Conservation (phyloP, 2,113 vertebrate genomes). For the Rhineura floridana region DNA sequence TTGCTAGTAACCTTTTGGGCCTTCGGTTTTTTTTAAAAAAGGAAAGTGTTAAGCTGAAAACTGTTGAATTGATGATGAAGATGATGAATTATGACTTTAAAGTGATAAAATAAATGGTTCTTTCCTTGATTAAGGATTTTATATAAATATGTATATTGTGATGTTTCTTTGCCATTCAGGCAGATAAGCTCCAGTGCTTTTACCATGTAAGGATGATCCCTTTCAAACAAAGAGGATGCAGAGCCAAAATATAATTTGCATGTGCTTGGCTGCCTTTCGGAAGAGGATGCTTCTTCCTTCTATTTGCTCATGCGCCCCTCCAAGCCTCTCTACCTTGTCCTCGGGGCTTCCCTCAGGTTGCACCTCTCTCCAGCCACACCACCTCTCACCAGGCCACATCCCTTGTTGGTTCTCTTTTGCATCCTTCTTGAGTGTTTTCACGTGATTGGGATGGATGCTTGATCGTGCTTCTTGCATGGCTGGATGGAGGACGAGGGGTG, state of each 20-base stretch:
- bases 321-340: no score
- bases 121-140: slow-evolving; percentile 72
- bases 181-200: not conserved
- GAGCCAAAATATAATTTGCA: not conserved
- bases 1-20: slow-evolving; percentile 86
- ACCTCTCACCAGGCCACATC: no score
- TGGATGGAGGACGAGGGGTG: no score
- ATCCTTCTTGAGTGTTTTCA: no score
- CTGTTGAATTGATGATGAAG: slow-evolving; percentile 85
- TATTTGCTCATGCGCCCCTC: no score
- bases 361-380: no score
- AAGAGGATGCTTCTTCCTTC: no score
- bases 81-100: slow-evolving; percentile 79
- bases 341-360: no score
- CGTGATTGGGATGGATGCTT: no score
- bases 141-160: not conserved
- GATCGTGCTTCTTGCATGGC: no score
- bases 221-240: not conserved
- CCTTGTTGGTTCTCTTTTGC: no score
- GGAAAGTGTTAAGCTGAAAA: slow-evolving; percentile 81
- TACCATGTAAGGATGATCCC: not conserved
- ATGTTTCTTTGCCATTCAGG: slow-evolving; percentile 36
- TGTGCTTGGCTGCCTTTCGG: no score
- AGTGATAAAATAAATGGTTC: slow-evolving; percentile 93
- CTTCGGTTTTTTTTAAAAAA: slow-evolving; percentile 77